These are phyloP conservation scores for Phortica variegata DNA, from an alignment of 1,140 invertebrate species.

Conservation along the genomic window DNA sequence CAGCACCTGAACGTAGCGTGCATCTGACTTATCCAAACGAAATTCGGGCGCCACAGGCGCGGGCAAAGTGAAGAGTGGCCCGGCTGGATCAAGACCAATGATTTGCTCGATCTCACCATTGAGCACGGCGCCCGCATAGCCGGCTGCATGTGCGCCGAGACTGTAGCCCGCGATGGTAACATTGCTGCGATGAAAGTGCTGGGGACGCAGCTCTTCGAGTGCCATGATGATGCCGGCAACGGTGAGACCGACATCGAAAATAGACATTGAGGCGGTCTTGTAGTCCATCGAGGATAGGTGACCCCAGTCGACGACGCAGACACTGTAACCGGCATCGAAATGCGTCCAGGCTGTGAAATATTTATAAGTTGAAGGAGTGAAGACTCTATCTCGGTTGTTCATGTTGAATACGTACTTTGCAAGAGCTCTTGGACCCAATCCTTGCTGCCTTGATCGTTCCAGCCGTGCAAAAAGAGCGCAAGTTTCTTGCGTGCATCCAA, in stretches of 20 bases:
- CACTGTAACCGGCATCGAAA: constrained; percentile 37
- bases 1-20: constrained; percentile 85
- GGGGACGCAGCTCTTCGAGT: constrained; percentile 58
- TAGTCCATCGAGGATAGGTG: constrained; percentile 61
- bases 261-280: constrained; percentile 48
- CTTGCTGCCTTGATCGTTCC: constrained; percentile 52
- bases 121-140: constrained; percentile 70
- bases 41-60: constrained; percentile 63
- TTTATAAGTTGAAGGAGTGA: neutral
- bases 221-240: constrained; percentile 64
- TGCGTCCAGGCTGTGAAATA: constrained; percentile 38
- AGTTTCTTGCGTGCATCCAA: constrained; percentile 39
- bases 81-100: constrained; percentile 77
- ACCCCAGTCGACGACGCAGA: constrained; percentile 66
- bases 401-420: constrained; percentile 25
- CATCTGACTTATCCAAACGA: constrained; percentile 72
- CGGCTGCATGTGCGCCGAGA: constrained; percentile 84
- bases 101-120: constrained; percentile 57
- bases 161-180: constrained; percentile 79
- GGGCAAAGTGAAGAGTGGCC: constrained; percentile 71
- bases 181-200: constrained; percentile 57
- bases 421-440: constrained; percentile 47
- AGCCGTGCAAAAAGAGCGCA: constrained; percentile 49
- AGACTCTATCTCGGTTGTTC: neutral
- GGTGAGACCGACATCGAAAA: constrained; percentile 63